Conservation (phyloP, 2,888 invertebrate genomes). For the Creontiades dilutus region DNA sequence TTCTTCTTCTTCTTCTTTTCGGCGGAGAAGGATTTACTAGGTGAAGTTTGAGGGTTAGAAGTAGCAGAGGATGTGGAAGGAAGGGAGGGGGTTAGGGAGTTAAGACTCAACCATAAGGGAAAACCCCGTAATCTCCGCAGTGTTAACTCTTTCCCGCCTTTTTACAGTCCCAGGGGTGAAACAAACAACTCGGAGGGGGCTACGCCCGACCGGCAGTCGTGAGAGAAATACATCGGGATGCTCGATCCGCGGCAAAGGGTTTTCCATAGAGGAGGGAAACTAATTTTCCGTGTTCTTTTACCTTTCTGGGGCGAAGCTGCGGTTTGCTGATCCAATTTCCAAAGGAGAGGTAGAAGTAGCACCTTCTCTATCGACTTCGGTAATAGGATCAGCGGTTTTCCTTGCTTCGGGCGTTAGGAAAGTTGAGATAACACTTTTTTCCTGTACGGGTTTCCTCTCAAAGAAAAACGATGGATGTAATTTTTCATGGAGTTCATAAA, state of each 20-base stretch:
- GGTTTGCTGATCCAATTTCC: constrained; percentile 21
- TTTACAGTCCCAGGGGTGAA: constrained; percentile 18
- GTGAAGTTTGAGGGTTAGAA: neutral
- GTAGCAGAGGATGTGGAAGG: neutral
- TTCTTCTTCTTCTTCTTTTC: neutral
- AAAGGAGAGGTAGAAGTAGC: neutral
- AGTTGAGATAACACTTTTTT: neutral
- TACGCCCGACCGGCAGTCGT: neutral
- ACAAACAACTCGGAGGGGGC: constrained; percentile 26
- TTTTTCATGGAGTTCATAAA: too few relatives aligned
- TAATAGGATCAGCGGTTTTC: constrained; percentile 12
- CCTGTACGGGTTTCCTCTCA: neutral
- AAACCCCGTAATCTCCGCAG: constrained; percentile 8
- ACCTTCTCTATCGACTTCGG: neutral
- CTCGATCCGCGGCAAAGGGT: neutral
- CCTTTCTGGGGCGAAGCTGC: neutral
- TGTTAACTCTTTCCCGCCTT: constrained; percentile 25
- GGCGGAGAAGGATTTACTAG: constrained; percentile 1
- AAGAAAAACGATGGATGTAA: too few relatives aligned
- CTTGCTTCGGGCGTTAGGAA: neutral
- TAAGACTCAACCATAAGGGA: constrained; percentile 3
- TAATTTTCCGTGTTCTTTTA: neutral
- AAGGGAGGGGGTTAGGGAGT: neutral
- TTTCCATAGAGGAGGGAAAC: constrained; percentile 10
- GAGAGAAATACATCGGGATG: constrained; percentile 27